Conservation (phyloP, 2,113 vertebrate species). For the Haemorhous mexicanus region DNA sequence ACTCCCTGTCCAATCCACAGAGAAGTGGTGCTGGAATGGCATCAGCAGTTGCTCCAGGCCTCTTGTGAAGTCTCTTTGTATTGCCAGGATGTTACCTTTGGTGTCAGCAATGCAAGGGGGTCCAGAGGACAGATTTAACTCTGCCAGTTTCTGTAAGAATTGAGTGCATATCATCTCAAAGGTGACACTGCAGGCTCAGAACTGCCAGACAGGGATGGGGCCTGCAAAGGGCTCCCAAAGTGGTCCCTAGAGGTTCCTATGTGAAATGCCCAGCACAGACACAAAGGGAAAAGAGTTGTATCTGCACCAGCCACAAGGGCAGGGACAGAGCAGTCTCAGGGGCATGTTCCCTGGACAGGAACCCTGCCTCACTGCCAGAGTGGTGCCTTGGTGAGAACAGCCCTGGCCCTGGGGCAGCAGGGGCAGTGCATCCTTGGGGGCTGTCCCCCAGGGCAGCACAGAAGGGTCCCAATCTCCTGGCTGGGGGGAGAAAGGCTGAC, state of each 20-base stretch:
- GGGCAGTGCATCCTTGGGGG: background rate
- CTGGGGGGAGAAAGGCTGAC: background rate
- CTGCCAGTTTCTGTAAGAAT: background rate
- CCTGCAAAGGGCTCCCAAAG: background rate
- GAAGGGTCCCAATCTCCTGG: background rate
- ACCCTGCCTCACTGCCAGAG: background rate
- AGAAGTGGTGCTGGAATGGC: background rate
- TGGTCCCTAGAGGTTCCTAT: background rate
- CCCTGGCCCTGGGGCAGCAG: background rate
- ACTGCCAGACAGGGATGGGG: background rate
- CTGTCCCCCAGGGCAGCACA: background rate
- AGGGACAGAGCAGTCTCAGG: background rate
- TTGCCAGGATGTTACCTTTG: background rate
- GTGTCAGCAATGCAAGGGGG: background rate
- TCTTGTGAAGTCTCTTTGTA: background rate
- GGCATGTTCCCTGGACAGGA: accelerated
- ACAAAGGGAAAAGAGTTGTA: background rate
- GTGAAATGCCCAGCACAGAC: background rate
- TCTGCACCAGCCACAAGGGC: background rate
- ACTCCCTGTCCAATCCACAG: background rate
- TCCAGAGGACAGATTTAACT: background rate
- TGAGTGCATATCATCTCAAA: background rate
- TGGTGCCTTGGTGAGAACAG: background rate
- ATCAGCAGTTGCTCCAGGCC: background rate
- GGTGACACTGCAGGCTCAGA: background rate